These are phyloP conservation scores for Scaptodrosophila lebanonensis DNA, from an alignment of 1,140 invertebrate species.

Conservation along the genomic window DNA sequence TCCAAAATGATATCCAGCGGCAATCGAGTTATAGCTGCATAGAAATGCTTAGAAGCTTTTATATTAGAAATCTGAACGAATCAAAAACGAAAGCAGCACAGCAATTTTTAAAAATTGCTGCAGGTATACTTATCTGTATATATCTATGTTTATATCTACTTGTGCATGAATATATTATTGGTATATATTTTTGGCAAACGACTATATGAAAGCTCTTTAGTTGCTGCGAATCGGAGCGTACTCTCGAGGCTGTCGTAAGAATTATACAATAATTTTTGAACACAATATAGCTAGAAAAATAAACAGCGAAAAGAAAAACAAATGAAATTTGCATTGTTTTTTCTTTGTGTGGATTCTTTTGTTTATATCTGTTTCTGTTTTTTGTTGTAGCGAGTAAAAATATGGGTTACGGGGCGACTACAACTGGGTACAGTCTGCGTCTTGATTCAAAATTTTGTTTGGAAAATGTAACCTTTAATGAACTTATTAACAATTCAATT, in stretches of 20 bases:
- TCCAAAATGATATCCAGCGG: no score
- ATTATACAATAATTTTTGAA: constrained; percentile 46
- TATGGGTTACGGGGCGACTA: no score
- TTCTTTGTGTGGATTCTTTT: constrained; percentile 9
- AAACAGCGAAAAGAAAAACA: constrained; percentile 37
- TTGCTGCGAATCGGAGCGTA: no score
- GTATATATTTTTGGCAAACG: constrained; percentile 36
- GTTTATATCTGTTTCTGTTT: neutral
- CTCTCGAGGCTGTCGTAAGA: constrained; percentile 15
- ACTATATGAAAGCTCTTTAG: constrained; percentile 22
- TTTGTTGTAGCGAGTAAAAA: no score
- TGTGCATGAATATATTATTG: no score
- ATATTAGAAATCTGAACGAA: neutral
- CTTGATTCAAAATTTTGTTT: no score
- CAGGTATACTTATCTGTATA: constrained; percentile 7
- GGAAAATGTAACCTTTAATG: no score
- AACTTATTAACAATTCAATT: no score
- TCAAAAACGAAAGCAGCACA: constrained; percentile 5
- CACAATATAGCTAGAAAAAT: constrained; percentile 10
- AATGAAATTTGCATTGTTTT: constrained; percentile 27
- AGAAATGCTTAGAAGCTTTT: no score
- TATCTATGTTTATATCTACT: constrained; percentile 4
- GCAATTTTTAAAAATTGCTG: neutral
- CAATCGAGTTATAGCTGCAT: no score
- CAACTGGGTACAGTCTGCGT: no score